These are phyloP conservation scores for Mesochorus sp. DNA, from an alignment of 2,888 invertebrate species.

Conservation along the genomic window DNA sequence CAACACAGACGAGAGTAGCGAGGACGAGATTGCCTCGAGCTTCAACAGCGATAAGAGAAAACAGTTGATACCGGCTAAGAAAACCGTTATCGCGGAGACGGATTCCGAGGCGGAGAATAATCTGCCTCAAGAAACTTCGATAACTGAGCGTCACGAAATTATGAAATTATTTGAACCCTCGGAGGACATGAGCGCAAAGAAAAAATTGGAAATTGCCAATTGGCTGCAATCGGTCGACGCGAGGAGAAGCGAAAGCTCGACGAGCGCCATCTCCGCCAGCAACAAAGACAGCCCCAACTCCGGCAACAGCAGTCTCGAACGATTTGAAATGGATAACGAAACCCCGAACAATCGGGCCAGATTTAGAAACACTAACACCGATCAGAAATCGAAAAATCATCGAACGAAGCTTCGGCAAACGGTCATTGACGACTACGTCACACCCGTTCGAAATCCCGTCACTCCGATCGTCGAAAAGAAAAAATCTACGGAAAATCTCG, in stretches of 20 bases:
- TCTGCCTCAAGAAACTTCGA: too few relatives aligned
- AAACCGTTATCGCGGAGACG: constrained; percentile 63
- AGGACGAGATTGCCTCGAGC: neutral
- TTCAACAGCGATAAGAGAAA: neutral
- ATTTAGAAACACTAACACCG: constrained; percentile 30
- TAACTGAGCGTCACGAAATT: too few relatives aligned
- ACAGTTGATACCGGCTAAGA: neutral
- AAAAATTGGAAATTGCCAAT: constrained; percentile 74
- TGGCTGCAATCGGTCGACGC: constrained; percentile 74
- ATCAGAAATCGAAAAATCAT: constrained; percentile 14
- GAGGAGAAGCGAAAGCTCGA: constrained; percentile 70
- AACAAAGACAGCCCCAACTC: constrained; percentile 72
- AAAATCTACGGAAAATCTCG: constrained; percentile 28
- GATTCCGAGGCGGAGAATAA: constrained; percentile 60
- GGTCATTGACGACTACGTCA: constrained; percentile 59
- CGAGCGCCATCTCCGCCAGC: constrained; percentile 71
- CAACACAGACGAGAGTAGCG: constrained; percentile 45
- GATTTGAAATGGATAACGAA: constrained; percentile 77
- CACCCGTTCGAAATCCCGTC: too few relatives aligned
- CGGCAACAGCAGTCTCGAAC: constrained; percentile 79
- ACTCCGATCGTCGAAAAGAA: neutral
- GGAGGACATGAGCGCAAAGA: constrained; percentile 64
- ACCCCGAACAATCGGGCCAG: constrained; percentile 80
- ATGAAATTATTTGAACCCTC: too few relatives aligned
- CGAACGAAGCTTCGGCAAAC: constrained; percentile 42